These are phyloP conservation scores for Parnassius mnemosyne DNA, from an alignment of 2,888 invertebrate species.

Conservation along the genomic window DNA sequence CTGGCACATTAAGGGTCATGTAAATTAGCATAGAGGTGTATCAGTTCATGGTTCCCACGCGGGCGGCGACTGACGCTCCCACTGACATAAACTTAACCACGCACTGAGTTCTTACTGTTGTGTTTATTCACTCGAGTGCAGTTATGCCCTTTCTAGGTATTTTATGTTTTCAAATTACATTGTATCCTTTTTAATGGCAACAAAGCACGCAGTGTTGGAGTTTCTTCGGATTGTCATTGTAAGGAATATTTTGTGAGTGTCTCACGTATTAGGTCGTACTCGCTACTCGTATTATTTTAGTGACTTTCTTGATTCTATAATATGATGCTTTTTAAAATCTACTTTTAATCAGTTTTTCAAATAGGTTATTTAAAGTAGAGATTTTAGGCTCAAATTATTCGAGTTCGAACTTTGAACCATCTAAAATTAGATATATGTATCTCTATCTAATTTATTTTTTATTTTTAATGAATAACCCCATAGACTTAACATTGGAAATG, in stretches of 20 bases:
- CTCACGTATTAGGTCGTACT: no score
- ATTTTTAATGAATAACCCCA: no score
- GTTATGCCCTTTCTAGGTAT: conserved; percentile 21
- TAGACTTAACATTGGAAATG: no score
- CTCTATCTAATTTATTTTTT: no score
- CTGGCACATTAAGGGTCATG: conserved; percentile 14
- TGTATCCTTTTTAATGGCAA: conserved; percentile 6
- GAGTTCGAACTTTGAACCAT: no score
- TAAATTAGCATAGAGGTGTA: conserved; percentile 21
- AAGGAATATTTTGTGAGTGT: not conserved
- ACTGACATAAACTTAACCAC: conserved; percentile 11
- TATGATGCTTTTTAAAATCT: no score
- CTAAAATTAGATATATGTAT: no score
- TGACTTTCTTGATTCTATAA: no score
- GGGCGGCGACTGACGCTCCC: conserved; percentile 10
- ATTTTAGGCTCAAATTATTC: no score
- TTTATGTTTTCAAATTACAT: conserved; percentile 9
- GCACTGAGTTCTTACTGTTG: conserved; percentile 6
- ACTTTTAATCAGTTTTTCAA: no score
- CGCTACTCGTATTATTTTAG: no score
- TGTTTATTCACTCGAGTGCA: conserved; percentile 15
- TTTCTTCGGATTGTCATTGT: conserved; percentile 2
- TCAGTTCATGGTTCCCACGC: conserved; percentile 12
- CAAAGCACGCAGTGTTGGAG: not conserved
- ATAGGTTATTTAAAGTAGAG: no score